Evolutionary conservation across 2,797 vertebrate genomes (phyloP).

Genomic region (Acrocephalus scirpaceus): DNA sequence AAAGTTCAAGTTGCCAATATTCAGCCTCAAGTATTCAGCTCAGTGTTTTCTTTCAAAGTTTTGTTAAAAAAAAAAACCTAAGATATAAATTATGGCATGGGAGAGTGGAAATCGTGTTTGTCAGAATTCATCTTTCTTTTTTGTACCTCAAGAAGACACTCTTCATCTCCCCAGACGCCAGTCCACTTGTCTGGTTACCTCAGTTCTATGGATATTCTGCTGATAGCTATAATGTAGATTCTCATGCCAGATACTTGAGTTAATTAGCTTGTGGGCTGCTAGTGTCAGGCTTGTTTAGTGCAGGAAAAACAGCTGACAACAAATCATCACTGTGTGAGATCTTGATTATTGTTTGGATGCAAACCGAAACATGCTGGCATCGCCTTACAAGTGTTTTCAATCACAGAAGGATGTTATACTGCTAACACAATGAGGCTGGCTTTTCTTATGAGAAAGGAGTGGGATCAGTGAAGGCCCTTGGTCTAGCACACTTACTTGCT

Average conservation of each 20-base stretch:
- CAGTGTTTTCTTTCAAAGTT: background rate
- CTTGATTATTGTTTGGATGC: constrained; percentile 66
- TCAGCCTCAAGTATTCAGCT: background rate
- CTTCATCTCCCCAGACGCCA: background rate
- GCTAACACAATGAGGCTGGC: background rate
- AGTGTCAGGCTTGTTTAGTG: constrained; percentile 52
- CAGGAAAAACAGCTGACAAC: constrained; percentile 61
- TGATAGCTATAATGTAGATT: constrained; percentile 24
- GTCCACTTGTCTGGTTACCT: background rate
- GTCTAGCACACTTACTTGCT: background rate
- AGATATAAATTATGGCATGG: background rate
- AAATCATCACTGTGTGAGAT: constrained; percentile 62
- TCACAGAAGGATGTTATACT: constrained; percentile 15
- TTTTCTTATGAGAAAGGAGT: background rate
- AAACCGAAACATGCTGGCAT: constrained; percentile 53
- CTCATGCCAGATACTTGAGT: constrained; percentile 36
- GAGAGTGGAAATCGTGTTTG: background rate
- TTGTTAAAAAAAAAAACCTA: background rate
- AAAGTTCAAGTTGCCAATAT: background rate
- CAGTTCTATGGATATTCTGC: constrained; percentile 2
- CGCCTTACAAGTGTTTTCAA: constrained; percentile 33
- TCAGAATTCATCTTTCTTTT: background rate
- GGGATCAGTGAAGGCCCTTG: background rate
- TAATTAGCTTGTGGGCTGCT: constrained; percentile 53
- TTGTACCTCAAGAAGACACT: constrained; percentile 11